Base-by-base conservation (phyloP, 2,888 invertebrate genomes). In the Esperia sulphurella region DNA sequence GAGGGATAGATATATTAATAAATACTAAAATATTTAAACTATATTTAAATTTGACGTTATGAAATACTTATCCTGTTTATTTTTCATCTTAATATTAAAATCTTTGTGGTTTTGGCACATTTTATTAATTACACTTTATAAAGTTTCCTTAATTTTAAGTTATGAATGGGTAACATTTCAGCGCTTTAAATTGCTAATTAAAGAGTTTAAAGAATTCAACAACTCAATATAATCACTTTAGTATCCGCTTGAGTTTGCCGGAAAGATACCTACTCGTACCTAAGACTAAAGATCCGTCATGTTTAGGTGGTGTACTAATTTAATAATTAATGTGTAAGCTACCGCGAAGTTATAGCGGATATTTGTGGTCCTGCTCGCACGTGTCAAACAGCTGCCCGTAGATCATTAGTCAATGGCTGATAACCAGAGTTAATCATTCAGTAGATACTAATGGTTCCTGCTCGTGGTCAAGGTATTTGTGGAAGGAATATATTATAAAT, bases 341-440 rank as follows among this genome's bases (percentile, higher is more conserved):
- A 83, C 81, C 58, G 66, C 71, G 83, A 83, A 85, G 63, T 64
- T 71, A 69, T 83, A 57, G 70, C 84, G 84, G 86, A 86, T 83
- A 81, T 71, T 66, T 68, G 64, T 63, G 61, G 57, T 60, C 39
- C 14, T 28, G 38, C 37, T 39, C 58, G 53, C 55, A 13, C 51
- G 48, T 53, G 48, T 53, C 53, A 55, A 58, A 52, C 53, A 48
- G 29, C 30, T 41, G 45, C 43, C 51, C 51, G 41, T 46, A 41
- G 33, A 28, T 46, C 40, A 46, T 46, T 35, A 41, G 10, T 46
- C 41, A 41, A 35, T 47, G 45, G 53, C 48, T 35, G 42, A 50
- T 50, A 51, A 49, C 45, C 49, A 21, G 3, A 43, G 38, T 46
- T 33, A 40, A 40, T 43, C 41, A n/a, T 30, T 35, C n/a, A 3